Conservation (phyloP, 2,888 invertebrate species). For the Clostera curtula region DNA sequence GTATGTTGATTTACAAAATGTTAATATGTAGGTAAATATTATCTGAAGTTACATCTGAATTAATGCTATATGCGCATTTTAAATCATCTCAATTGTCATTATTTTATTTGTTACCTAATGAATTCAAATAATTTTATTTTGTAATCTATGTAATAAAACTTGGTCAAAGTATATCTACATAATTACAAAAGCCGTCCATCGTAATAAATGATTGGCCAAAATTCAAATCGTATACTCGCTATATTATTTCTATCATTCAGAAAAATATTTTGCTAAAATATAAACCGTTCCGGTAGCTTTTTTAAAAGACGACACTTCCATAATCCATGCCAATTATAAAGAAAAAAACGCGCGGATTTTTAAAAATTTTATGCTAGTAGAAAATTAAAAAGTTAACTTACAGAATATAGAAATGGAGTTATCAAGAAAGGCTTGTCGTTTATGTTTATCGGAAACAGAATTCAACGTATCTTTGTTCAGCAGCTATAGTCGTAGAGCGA, state of each 20-base stretch:
- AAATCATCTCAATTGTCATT: conserved; percentile 7
- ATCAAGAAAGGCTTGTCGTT: conserved; percentile 46
- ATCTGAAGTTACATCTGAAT: no score
- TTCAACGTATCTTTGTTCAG: conserved; percentile 55
- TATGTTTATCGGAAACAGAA: conserved; percentile 52
- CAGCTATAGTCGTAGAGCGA: conserved; percentile 41
- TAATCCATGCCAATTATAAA: no score
- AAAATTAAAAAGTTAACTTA: no score
- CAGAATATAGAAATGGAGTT: conserved; percentile 58
- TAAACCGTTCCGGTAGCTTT: no score
- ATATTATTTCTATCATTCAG: no score
- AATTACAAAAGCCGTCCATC: conserved; percentile 58
- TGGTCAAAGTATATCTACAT: conserved; percentile 49
- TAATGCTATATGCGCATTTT: conserved; percentile 8
- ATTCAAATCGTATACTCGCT: conserved; percentile 10
- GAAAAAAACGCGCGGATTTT: background rate
- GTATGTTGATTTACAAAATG: conserved; percentile 15
- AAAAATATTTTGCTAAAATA: no score
- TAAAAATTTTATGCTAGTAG: no score
- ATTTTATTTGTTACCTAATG: background rate
- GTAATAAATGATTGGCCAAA: conserved; percentile 50
- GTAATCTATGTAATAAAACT: conserved; percentile 17
- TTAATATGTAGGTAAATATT: conserved; percentile 21
- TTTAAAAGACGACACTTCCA: no score
- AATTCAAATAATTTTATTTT: conserved; percentile 7